A percentile compares a stretch with the other conserved stretches of the same genome.
phyloP scores from a whole-genome alignment of 2,113 vertebrate genomes.

The Cinclus mexicanus region DNA sequence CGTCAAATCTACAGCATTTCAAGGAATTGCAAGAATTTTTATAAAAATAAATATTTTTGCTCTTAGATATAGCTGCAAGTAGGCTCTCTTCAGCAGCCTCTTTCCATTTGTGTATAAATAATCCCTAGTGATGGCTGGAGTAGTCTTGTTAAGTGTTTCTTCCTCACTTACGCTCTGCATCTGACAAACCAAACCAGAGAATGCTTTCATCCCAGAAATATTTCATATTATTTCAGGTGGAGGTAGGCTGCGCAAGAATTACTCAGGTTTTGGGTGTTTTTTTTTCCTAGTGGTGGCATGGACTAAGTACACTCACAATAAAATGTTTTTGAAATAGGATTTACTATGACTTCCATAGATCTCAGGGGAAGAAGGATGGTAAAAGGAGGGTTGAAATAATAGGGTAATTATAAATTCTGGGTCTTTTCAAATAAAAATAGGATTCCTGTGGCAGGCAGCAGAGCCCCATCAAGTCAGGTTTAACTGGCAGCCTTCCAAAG shows the following conservation, averaged over 20 bases:
- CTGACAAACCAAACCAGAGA: constrained; percentile 13
- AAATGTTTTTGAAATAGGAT: not conserved
- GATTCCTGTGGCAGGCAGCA: constrained; percentile 4
- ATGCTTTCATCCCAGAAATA: constrained; percentile 24
- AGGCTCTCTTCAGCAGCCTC: not conserved
- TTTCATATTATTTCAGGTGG: not conserved
- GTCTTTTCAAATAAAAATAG: not conserved
- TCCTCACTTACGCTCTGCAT: not conserved
- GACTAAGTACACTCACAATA: not conserved
- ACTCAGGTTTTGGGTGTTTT: not conserved
- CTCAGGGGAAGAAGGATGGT: not conserved
- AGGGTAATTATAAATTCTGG: not conserved
- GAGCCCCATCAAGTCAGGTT: constrained; percentile 1
- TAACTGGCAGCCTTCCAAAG: constrained; percentile 55
- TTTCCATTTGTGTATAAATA: constrained; percentile 42
- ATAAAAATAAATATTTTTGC: constrained; percentile 25
- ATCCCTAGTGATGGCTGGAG: constrained; percentile 1
- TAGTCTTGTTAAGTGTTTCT: constrained; percentile 7
- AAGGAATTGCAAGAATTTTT: constrained; percentile 15
- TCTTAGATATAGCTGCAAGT: not conserved
- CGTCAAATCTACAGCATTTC: constrained; percentile 35
- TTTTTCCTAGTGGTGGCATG: not conserved
- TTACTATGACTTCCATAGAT: not conserved
- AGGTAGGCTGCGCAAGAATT: not conserved
- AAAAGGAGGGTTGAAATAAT: not conserved